Conservation (phyloP, 2,797 vertebrate species). For the Enteromius viviparus region DNA sequence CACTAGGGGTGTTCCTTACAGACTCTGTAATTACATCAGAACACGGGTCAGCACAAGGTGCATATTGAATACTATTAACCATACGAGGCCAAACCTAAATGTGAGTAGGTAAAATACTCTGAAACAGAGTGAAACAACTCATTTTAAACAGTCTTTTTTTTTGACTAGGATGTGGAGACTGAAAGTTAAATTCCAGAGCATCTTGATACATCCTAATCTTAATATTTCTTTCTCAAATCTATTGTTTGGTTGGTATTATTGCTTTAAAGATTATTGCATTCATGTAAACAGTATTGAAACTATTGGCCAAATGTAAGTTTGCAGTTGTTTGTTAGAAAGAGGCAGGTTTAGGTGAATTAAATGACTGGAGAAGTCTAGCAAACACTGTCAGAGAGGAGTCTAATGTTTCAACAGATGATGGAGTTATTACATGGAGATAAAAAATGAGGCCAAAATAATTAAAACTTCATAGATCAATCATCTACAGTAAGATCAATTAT, state of each 20-base stretch:
- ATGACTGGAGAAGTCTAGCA: neutral
- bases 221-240: neutral
- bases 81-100: neutral
- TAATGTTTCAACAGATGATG: neutral
- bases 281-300: neutral
- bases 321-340: neutral
- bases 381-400: neutral
- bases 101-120: neutral
- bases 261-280: neutral
- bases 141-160: no score
- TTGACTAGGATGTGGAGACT: neutral
- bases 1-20: conserved; percentile 90
- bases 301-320: neutral
- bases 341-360: neutral
- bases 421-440: neutral
- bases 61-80: neutral
- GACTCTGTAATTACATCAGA: conserved; percentile 80
- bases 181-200: neutral
- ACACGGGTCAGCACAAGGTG: conserved; percentile 16
- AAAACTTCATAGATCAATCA: neutral
- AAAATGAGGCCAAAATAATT: neutral
- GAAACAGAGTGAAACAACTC: no score
- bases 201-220: neutral
- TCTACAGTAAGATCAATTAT: neutral
- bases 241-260: neutral